These are phyloP conservation scores for Hyposmocoma kahamanoa DNA, from an alignment of 1,140 invertebrate genomes.

Conservation along the genomic window DNA sequence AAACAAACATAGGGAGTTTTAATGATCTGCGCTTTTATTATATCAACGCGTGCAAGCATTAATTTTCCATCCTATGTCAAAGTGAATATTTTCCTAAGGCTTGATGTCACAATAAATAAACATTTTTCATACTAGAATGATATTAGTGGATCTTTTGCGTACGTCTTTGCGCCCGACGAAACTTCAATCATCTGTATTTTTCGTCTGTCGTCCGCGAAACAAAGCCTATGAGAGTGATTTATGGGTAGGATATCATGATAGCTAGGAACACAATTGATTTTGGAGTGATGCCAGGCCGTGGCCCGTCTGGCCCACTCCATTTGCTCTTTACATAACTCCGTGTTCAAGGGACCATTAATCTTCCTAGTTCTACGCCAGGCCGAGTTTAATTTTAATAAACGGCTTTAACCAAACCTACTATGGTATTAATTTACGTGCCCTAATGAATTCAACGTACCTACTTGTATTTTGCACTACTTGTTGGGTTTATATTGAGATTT, in stretches of 20 bases:
- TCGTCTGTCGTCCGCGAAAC: too few species aligned
- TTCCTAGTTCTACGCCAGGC: constrained; percentile 67
- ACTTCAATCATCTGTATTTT: too few species aligned
- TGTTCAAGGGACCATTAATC: constrained; percentile 70
- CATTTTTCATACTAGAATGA: too few species aligned
- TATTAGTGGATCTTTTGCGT: too few species aligned
- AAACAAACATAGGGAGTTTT: too few species aligned
- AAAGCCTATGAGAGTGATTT: not conserved
- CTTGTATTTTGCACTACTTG: constrained; percentile 22
- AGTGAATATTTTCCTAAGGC: too few species aligned
- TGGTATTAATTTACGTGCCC: constrained; percentile 57
- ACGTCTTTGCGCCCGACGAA: too few species aligned
- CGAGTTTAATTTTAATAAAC: constrained; percentile 71
- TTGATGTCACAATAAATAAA: too few species aligned
- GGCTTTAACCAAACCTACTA: constrained; percentile 52
- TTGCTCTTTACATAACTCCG: constrained; percentile 71
- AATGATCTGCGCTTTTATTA: too few species aligned
- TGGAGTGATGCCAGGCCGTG: constrained; percentile 65
- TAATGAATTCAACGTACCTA: constrained; percentile 38
- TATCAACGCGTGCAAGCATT: too few species aligned
- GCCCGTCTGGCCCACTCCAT: constrained; percentile 57
- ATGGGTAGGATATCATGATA: not conserved
- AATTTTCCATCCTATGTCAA: too few species aligned
- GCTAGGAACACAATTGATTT: constrained; percentile 62
- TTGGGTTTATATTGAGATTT: constrained; percentile 16